Percentiles rank a stretch among this genome's conserved stretches.
These are phyloP conservation scores for Macheiramphus alcinus DNA, from an alignment of 2,113 vertebrate genomes.

Conservation along the genomic window DNA sequence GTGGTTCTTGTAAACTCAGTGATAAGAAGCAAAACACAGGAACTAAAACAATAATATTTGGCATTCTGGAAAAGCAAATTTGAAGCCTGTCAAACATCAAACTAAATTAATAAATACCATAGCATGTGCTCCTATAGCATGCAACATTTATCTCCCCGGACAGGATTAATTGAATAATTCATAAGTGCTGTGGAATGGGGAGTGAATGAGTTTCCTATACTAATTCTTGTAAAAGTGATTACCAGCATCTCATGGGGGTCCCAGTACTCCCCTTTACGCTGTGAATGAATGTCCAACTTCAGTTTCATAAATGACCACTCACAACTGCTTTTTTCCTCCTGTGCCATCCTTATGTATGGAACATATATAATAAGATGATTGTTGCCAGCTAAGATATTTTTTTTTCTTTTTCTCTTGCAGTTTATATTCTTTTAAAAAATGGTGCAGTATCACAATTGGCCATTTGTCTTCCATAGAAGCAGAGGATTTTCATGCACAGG, in stretches of 20 bases:
- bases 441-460: not conserved
- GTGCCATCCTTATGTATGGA: not conserved
- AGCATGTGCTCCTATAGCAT: not conserved
- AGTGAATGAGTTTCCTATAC: not conserved
- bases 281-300: not conserved
- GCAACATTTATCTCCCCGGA: not conserved
- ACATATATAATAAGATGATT: not conserved
- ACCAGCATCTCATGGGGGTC: not conserved
- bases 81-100: not conserved
- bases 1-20: not conserved
- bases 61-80: not conserved
- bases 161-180: not conserved
- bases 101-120: not conserved
- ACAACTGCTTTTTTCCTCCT: not conserved
- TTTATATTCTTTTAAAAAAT: not conserved
- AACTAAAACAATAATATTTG: not conserved
- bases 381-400: not conserved
- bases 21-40: not conserved
- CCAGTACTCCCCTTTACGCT: not conserved
- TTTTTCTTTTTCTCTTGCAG: not conserved
- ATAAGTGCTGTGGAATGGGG: not conserved
- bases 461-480: not conserved
- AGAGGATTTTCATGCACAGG: not conserved
- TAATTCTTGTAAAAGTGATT: not conserved
- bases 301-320: not conserved